Evolutionary conservation across 2,797 vertebrate species (phyloP), one percentile per base, ranked within the genome.

Genomic region (Falco novaeseelandiae): DNA sequence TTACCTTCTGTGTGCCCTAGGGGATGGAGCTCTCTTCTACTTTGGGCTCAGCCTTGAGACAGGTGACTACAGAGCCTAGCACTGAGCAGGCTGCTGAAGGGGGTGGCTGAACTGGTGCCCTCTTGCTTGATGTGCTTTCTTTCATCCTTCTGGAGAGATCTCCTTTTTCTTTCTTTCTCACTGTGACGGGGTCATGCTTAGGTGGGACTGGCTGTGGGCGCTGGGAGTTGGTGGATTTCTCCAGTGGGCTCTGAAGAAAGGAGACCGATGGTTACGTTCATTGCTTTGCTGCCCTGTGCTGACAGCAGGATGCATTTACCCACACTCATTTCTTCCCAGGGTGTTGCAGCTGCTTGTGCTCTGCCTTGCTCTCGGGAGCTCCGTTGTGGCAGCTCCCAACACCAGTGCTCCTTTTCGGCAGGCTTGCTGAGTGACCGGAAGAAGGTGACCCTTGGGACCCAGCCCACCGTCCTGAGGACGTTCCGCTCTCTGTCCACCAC

Each of bases 21-120:
- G 99, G 34, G 99, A 99, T 0, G 99, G 99, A 10, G 99, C 99
- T 1, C 99, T 99, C 91, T 99, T 99, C 98, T 99, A 99, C 97
- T 99, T 99, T 0, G 99, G 99, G 44, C 98, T 99, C 95, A 99
- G 99, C 97, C 98, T 99, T 3, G 99, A 99, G 95, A 99, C 99
- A 87, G 99, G 99, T 99, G 61, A 96, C 90, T 6, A 3, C 3
- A 25, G 36, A n/a, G 15, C n/a, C 42, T 32, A 26, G 44, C 19
- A 3, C 34, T 4, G 4, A 40, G 48, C 5, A 7, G 55, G 22
- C 18, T 32, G 14, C 70, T 71, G 54, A 27, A 9, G 29, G 7
- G 29, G 12, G 48, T 25, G 49, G 9, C 21, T 38, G 49, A 12
- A 3, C 14, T 38, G 1, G 0, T 74, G 61, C 21, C 22, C n/a